Base-by-base conservation (phyloP, 1,140 invertebrate genomes). In the Drosophila virilis region DNA sequence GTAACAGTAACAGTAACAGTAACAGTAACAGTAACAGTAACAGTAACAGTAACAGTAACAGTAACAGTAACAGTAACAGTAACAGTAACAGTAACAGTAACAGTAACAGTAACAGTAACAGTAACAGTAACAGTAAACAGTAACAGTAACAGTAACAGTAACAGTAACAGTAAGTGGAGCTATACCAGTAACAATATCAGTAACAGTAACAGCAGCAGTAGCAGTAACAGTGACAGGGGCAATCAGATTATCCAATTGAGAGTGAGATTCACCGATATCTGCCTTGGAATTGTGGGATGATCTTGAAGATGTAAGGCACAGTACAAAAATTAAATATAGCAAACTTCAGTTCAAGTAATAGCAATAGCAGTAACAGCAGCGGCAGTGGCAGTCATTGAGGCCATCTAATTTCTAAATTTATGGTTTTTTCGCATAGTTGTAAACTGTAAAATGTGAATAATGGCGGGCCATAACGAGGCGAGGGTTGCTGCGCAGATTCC, bases 391-490 rank as follows among this genome's bases (percentile, higher is more conserved):
- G 42, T 67, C 50, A 70, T 57, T 28, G 60, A 45, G 65, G 46
- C 45, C 70, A 89, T 88, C 77, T 78, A 75, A 86, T 91, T 86
- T 78, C 79, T 77, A 89, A 91, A 91, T 91, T 91, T 86, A 91
- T 91, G 89, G 65, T 71, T 83, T 78, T 81, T 80, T 77, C 77
- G 85, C 89, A 91, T 91, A 91, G 90, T 91, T 91, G 84, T 91
- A 91, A 91, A 91, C 74, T 78, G 81, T 81, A 75, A 91, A 89
- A 86, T 86, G 83, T 85, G 77, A 84, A 70, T 84, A 84, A 84
- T 80, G 78, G 48, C 42, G 22, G 6, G 37, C 10, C 37, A 57
- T 59, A 51, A 50, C 51, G 28, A 52, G n/a, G 55, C 46, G 52
- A 52, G 59, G 59, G 73, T 52, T 72, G 73, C 61, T 58, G 51